Evolutionary conservation across 2,797 vertebrate species (phyloP).

Genomic region (Delichon dasypus): DNA sequence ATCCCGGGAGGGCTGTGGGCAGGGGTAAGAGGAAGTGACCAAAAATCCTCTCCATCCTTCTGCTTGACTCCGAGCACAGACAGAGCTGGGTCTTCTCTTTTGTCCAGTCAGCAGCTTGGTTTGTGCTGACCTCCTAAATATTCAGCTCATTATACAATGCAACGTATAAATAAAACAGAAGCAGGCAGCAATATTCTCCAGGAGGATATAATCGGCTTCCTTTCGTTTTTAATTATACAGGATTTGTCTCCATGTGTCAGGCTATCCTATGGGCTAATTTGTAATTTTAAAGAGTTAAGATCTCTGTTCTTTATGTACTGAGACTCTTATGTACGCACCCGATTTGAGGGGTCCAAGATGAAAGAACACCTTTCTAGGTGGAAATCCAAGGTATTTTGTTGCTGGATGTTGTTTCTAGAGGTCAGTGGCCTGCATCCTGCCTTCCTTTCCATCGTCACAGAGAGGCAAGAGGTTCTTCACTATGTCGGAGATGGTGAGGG

Average conservation of each 20-base stretch:
- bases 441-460: accelerated
- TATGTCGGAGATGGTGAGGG: background rate
- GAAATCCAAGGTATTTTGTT: background rate
- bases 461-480: background rate
- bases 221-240: conserved; percentile 67
- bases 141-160: conserved; percentile 64
- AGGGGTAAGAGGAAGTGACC: background rate
- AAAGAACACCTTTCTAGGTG: background rate
- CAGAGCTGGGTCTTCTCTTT: conserved; percentile 40
- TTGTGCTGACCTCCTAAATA: conserved; percentile 74
- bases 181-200: conserved; percentile 63
- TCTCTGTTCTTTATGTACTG: background rate
- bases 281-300: conserved; percentile 36
- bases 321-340: background rate
- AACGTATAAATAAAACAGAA: conserved; percentile 69
- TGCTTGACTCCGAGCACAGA: background rate
- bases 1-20: background rate
- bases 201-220: conserved; percentile 67
- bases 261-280: conserved; percentile 21
- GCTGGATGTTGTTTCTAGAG: background rate
- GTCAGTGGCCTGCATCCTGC: background rate
- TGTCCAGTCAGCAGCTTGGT: conserved; percentile 67
- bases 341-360: background rate
- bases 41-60: background rate
- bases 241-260: conserved; percentile 67